These are phyloP conservation scores for Criorhina ranunculi DNA, from an alignment of 2,888 invertebrate species.

Conservation along the genomic window DNA sequence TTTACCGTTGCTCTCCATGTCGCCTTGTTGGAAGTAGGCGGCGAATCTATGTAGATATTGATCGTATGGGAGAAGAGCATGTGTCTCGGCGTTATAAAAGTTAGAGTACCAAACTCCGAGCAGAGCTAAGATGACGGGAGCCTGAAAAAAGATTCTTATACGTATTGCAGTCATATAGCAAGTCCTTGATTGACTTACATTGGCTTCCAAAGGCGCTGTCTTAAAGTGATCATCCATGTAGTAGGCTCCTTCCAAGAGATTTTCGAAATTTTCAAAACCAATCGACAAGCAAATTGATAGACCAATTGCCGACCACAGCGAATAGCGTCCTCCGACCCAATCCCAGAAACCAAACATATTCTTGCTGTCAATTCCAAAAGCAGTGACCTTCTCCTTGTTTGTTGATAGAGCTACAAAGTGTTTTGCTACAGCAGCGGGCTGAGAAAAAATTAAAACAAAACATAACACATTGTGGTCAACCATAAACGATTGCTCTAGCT, in stretches of 20 bases:
- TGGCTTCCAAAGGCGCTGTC: conserved; percentile 93
- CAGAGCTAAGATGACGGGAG: conserved; percentile 96
- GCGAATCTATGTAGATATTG: conserved; percentile 99
- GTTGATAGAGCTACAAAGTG: conserved; percentile 99
- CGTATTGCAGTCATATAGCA: not conserved
- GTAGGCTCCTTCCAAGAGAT: conserved; percentile 95
- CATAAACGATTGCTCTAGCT: conserved; percentile 84
- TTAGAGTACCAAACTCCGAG: conserved; percentile 98
- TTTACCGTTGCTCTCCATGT: conserved; percentile 99
- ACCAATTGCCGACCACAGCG: conserved; percentile 99
- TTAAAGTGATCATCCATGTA: conserved; percentile 97
- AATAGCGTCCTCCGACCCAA: conserved; percentile 99
- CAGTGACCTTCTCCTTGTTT: conserved; percentile 96
- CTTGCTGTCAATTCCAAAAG: conserved; percentile 97
- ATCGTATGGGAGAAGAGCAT: conserved; percentile 98
- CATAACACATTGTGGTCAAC: not conserved
- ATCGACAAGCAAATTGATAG: conserved; percentile 96
- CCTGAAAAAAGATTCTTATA: conserved; percentile 86
- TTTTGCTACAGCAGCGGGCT: conserved; percentile 94
- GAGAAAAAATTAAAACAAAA: conserved; percentile 78
- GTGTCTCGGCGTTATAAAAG: conserved; percentile 97
- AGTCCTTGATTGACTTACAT: conserved; percentile 86
- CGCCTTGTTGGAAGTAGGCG: conserved; percentile 99
- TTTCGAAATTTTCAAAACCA: conserved; percentile 97
- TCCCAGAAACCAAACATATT: conserved; percentile 99